A percentile compares a stretch with the other conserved stretches of the same genome.
phyloP scores from a whole-genome alignment of 2,113 vertebrate genomes.

The Grantiella picta region DNA sequence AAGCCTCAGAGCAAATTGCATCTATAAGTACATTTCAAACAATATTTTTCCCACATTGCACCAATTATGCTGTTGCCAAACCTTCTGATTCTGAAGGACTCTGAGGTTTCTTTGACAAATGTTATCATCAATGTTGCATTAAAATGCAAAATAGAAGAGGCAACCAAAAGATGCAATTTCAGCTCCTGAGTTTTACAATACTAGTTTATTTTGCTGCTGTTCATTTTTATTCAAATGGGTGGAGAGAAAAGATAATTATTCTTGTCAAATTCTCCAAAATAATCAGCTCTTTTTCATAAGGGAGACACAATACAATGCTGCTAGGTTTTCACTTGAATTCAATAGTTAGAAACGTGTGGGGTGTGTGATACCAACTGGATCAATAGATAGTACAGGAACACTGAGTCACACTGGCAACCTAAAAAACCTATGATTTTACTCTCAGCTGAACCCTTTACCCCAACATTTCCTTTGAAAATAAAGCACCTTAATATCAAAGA shows the following conservation, averaged over 20 bases:
- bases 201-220: conserved; percentile 16
- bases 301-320: neutral
- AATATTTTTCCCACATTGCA: conserved; percentile 54
- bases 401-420: neutral
- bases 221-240: conserved; percentile 24
- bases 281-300: conserved; percentile 7
- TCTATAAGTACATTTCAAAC: conserved; percentile 62
- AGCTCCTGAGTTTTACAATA: conserved; percentile 33
- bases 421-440: neutral
- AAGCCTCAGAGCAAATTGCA: conserved; percentile 57
- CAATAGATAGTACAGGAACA: neutral
- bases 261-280: conserved; percentile 46
- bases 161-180: conserved; percentile 54
- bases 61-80: conserved; percentile 50
- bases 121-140: conserved; percentile 55
- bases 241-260: conserved; percentile 41
- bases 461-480: neutral
- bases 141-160: conserved; percentile 58
- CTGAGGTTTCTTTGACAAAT: conserved; percentile 62
- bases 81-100: conserved; percentile 45
- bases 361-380: neutral
- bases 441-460: neutral
- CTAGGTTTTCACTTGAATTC: neutral
- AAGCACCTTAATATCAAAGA: neutral
- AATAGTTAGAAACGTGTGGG: neutral